Evolutionary conservation across 2,113 vertebrate genomes (phyloP).

Genomic region (Cepphus grylle): DNA sequence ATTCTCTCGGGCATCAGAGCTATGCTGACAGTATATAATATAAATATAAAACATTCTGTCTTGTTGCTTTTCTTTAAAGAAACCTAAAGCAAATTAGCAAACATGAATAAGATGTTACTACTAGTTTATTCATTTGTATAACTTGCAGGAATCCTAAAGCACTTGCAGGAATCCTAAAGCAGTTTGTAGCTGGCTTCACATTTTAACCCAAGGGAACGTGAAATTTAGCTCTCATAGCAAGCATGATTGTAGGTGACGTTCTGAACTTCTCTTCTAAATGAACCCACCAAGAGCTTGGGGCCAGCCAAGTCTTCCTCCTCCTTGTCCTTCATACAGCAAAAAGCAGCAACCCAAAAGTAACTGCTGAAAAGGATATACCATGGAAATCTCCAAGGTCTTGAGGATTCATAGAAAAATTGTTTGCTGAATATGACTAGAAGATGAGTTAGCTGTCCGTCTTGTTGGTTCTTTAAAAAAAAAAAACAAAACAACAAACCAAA

Average conservation of each 20-base stretch:
- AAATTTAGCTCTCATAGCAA: not conserved
- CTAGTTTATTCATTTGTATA: not conserved
- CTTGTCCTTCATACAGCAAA: not conserved
- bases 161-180: not conserved
- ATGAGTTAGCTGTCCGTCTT: not conserved
- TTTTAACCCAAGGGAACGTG: not conserved
- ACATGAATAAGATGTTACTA: not conserved
- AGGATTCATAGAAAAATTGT: not conserved
- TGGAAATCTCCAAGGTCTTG: not conserved
- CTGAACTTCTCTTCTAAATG: not conserved
- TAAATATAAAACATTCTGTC: not conserved
- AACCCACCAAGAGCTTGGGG: not conserved
- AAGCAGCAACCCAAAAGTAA: not conserved
- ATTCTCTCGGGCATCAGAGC: not conserved
- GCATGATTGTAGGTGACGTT: not conserved
- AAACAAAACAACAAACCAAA: not conserved
- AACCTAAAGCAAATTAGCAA: not conserved
- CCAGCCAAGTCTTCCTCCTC: not conserved
- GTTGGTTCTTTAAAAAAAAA: not conserved
- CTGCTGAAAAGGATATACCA: not conserved
- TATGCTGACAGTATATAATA: not conserved
- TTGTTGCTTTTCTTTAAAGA: not conserved
- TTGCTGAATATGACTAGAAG: not conserved
- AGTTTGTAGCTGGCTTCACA: not conserved
- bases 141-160: not conserved